A percentile compares a stretch with the other conserved stretches of the same genome.
Evolutionary conservation across 2,797 vertebrate species (phyloP).

Genomic region (Myoxocephalus aenaeus): DNA sequence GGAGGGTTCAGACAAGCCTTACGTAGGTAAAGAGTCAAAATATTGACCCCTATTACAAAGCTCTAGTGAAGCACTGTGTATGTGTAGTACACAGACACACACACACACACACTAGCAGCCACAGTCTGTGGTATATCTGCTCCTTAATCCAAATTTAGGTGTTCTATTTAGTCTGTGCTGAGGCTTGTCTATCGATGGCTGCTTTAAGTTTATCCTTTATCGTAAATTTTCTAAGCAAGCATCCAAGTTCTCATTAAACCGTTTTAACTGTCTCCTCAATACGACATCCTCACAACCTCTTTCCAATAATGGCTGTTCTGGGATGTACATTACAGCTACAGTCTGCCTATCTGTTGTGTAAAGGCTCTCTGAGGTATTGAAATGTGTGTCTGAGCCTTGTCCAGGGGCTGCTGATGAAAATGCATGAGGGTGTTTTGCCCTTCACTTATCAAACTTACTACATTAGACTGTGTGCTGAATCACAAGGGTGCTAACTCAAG

Average conservation of each 20-base stretch:
- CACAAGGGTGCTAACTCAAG: conserved; percentile 71
- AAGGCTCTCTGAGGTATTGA: conserved; percentile 79
- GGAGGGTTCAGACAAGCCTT: conserved; percentile 66
- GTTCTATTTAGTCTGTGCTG: conserved; percentile 70
- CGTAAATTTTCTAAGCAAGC: conserved; percentile 77
- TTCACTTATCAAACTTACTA: conserved; percentile 84
- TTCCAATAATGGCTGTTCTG: conserved; percentile 76
- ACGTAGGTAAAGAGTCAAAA: conserved; percentile 54
- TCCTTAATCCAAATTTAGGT: conserved; percentile 76
- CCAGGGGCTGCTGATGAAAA: conserved; percentile 79
- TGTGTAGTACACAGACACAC: conserved; percentile 10
- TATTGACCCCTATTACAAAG: conserved; percentile 63
- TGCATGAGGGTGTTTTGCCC: conserved; percentile 80
- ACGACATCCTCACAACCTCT: conserved; percentile 71
- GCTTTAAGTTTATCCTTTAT: conserved; percentile 68
- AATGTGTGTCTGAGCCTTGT: conserved; percentile 78
- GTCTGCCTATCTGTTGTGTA: conserved; percentile 76
- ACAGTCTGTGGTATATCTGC: conserved; percentile 28
- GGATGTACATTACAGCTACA: conserved; percentile 76
- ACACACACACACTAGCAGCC: conserved; percentile 10
- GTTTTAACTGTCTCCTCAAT: conserved; percentile 75
- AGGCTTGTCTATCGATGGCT: conserved; percentile 63
- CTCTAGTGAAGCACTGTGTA: conserved; percentile 34
- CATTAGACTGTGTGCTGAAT: conserved; percentile 75
- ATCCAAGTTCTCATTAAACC: conserved; percentile 79